phyloP scores from a whole-genome alignment of 1,140 invertebrate genomes.

The Watersipora subatra region DNA sequence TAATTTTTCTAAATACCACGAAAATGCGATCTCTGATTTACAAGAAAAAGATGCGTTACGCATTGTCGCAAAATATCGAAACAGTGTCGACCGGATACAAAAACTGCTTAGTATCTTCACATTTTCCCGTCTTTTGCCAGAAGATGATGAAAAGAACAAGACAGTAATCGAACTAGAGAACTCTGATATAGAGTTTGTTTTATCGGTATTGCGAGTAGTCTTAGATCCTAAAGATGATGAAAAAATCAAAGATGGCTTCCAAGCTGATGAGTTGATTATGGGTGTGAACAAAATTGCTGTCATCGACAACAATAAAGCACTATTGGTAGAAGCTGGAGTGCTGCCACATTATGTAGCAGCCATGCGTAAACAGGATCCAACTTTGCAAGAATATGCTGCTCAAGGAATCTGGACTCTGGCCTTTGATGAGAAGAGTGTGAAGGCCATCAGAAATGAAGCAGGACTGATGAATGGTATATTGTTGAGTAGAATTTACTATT shows the following conservation, averaged over 20 bases:
- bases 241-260: conserved; percentile 23
- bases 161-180: conserved; percentile 10
- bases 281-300: conserved; percentile 26
- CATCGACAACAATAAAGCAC: conserved; percentile 26
- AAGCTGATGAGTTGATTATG: conserved; percentile 18
- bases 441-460: conserved; percentile 17
- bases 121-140: background rate
- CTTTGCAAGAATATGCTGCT: conserved; percentile 14
- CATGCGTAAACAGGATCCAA: conserved; percentile 11
- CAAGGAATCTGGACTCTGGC: background rate
- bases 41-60: background rate
- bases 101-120: background rate
- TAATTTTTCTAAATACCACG: background rate
- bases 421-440: conserved; percentile 14
- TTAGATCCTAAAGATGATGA: conserved; percentile 18
- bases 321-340: conserved; percentile 17
- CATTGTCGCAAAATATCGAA: background rate
- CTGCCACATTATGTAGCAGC: conserved; percentile 18
- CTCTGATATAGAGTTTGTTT: conserved; percentile 10
- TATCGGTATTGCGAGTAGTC: conserved; percentile 13
- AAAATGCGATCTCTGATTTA: background rate
- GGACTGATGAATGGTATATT: conserved; percentile 21
- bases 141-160: conserved; percentile 11
- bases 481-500: no score
- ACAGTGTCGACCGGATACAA: background rate